These are phyloP conservation scores for Temnothorax unifasciatus DNA, from an alignment of 2,888 invertebrate species.

Conservation along the genomic window DNA sequence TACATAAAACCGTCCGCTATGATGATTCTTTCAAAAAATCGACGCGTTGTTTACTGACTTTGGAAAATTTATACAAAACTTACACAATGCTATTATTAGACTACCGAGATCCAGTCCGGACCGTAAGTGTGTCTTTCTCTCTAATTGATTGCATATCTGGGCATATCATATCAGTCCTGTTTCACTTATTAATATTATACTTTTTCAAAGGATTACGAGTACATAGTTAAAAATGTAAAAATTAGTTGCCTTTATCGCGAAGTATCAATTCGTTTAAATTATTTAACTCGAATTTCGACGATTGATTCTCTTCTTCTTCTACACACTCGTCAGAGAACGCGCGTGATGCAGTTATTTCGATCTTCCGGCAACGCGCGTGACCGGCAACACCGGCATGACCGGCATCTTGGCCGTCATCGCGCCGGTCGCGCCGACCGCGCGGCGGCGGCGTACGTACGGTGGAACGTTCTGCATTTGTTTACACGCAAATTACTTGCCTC, in stretches of 20 bases:
- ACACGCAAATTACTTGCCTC: slow-evolving; percentile 11
- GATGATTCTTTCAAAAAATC: neutral
- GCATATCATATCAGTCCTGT: no score
- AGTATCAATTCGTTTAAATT: neutral
- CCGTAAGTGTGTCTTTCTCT: no score
- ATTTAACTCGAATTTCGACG: neutral
- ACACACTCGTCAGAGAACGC: neutral
- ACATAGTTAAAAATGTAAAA: neutral
- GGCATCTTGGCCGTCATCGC: neutral
- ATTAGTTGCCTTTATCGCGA: neutral
- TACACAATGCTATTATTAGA: no score
- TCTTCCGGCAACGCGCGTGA: neutral
- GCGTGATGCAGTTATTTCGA: neutral
- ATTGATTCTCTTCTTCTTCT: neutral
- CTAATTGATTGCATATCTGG: no score
- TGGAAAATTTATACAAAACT: no score
- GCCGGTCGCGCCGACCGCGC: no score
- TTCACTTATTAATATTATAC: no score
- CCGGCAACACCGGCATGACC: neutral
- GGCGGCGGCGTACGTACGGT: neutral
- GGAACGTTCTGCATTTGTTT: slow-evolving; percentile 16
- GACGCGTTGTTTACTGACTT: no score
- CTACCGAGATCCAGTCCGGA: no score
- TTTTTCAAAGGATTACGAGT: neutral
- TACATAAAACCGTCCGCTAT: neutral